Evolutionary conservation across 1,140 invertebrate genomes (phyloP).

Genomic region (Teleogryllus occipitalis): DNA sequence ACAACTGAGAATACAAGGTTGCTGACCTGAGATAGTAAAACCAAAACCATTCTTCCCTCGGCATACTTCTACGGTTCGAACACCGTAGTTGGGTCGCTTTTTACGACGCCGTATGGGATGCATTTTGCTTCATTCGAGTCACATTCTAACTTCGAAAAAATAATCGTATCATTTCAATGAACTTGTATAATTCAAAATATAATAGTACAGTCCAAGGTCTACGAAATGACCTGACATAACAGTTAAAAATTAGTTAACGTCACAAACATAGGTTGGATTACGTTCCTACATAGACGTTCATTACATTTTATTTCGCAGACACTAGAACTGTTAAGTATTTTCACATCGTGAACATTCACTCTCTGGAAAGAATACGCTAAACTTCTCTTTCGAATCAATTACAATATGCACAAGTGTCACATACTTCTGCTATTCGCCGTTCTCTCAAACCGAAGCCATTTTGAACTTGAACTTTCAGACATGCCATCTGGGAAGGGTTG

Average conservation of each 20-base stretch:
- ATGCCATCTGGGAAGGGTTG: not conserved
- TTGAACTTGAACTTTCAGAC: not conserved
- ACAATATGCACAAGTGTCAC: not conserved
- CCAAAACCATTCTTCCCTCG: constrained; percentile 80
- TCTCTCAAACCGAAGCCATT: not conserved
- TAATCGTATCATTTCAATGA: not conserved
- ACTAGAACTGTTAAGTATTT: not conserved
- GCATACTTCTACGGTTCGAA: constrained; percentile 75
- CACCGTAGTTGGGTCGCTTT: constrained; percentile 68
- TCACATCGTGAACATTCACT: not conserved
- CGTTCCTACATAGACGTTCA: not conserved
- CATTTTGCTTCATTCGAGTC: constrained; percentile 34
- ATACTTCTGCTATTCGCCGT: not conserved
- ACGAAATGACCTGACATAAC: not conserved
- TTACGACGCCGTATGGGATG: constrained; percentile 66
- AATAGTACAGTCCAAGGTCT: not conserved
- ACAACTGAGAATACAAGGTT: constrained; percentile 81
- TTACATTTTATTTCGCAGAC: not conserved
- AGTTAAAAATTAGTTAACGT: not conserved
- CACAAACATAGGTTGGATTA: not conserved
- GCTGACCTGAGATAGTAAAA: constrained; percentile 89
- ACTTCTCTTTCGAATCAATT: not conserved
- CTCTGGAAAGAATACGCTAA: not conserved
- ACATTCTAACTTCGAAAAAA: not conserved
- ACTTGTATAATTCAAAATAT: not conserved